A percentile compares a stretch with the other conserved stretches of the same genome.
phyloP scores from a whole-genome alignment of 2,797 vertebrate genomes.

The Poecilia gillii region DNA sequence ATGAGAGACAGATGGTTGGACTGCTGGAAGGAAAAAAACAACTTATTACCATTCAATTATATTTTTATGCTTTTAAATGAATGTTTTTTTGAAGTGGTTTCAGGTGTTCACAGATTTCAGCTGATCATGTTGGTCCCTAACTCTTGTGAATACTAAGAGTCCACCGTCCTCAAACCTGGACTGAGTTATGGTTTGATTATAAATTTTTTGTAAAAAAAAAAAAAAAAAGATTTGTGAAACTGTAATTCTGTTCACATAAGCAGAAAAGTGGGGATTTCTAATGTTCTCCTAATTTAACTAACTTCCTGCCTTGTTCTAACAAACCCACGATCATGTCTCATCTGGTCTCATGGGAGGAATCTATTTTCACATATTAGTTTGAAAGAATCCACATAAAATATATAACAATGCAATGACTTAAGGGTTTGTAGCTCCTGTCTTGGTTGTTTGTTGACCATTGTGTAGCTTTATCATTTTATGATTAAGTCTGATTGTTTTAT shows the following conservation, averaged over 20 bases:
- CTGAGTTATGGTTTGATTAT: too few species aligned
- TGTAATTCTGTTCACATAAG: too few species aligned
- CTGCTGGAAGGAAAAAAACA: neutral
- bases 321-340: neutral
- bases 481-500: neutral
- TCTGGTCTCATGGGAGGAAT: neutral
- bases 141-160: too few species aligned
- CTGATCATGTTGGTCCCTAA: too few species aligned
- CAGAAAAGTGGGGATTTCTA: neutral
- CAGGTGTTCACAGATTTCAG: too few species aligned
- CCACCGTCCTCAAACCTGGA: too few species aligned
- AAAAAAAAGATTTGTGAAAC: too few species aligned
- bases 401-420: too few species aligned
- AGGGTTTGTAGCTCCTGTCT: neutral
- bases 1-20: conserved; percentile 2
- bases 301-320: neutral
- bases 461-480: neutral
- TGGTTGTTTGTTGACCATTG: neutral
- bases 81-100: neutral
- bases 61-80: neutral
- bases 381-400: neutral
- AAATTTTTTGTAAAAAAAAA: too few species aligned
- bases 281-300: neutral
- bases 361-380: neutral
- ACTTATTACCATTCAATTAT: neutral